Evolutionary conservation across 2,888 invertebrate species (phyloP).

Genomic region (Halocaridina rubra): DNA sequence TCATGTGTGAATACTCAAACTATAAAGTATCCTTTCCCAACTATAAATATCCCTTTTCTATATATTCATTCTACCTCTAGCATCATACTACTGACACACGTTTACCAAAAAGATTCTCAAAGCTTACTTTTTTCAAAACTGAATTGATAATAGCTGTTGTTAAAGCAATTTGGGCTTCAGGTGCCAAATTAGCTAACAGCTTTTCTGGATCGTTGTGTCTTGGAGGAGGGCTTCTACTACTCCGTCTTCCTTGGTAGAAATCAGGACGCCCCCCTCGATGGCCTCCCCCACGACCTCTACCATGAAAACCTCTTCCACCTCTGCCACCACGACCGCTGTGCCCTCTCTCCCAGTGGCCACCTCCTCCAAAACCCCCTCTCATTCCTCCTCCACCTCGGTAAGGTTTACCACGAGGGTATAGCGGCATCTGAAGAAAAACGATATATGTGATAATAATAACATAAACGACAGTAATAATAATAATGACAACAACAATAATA

Average conservation of each 20-base stretch:
- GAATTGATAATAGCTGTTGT: conserved; percentile 46
- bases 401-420: conserved; percentile 1
- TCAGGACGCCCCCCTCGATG: conserved; percentile 24
- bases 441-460: not conserved
- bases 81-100: no score
- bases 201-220: conserved; percentile 35
- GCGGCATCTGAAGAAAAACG: not conserved
- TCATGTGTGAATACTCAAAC: no score
- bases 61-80: no score
- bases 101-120: no score
- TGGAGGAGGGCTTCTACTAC: not conserved
- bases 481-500: no score
- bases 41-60: no score
- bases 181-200: conserved; percentile 35
- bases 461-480: no score
- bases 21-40: no score
- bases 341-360: not conserved
- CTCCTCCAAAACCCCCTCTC: not conserved
- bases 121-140: conserved; percentile 31
- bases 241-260: conserved; percentile 23
- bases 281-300: conserved; percentile 17
- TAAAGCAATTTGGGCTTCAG: conserved; percentile 45
- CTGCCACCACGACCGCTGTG: conserved; percentile 17
- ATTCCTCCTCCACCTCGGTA: not conserved
- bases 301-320: conserved; percentile 24